Percentiles rank a stretch among this genome's conserved stretches.
Evolutionary conservation across 1,140 invertebrate genomes (phyloP).

Genomic region (Lepidurus packardi): DNA sequence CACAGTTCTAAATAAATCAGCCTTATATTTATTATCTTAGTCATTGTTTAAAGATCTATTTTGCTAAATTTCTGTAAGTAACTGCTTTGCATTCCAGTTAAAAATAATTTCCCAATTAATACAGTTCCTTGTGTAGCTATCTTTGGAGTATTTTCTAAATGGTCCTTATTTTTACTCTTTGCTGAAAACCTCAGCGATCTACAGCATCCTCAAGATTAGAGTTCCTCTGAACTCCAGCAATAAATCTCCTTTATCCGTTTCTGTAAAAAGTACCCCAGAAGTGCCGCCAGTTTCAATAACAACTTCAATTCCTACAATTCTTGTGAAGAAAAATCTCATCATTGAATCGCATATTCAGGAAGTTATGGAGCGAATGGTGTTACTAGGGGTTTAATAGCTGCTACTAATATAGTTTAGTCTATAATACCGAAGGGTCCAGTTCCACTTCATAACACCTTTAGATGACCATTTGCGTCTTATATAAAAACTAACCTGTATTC

Average conservation of each 20-base stretch:
- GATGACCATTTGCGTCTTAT: background rate
- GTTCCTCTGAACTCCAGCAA: background rate
- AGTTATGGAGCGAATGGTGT: background rate
- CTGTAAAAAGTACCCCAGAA: no score
- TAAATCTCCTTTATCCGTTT: no score
- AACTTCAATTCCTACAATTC: background rate
- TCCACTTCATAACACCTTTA: background rate
- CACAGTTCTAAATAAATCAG: no score
- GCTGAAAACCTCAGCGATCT: background rate
- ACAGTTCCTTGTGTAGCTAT: background rate
- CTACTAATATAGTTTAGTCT: background rate
- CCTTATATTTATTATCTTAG: no score
- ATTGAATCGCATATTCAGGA: background rate
- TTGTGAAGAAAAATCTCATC: background rate
- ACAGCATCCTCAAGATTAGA: background rate
- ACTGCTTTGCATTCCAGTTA: no score
- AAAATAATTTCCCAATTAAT: no score
- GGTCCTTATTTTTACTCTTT: background rate
- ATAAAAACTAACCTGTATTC: background rate
- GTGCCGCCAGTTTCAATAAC: background rate
- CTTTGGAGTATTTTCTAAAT: background rate
- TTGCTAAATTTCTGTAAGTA: no score
- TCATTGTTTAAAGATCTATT: no score
- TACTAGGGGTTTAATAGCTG: background rate
- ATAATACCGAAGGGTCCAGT: background rate